These are phyloP conservation scores for Drosophila ironensis DNA, from an alignment of 1,140 invertebrate species.

Conservation along the genomic window DNA sequence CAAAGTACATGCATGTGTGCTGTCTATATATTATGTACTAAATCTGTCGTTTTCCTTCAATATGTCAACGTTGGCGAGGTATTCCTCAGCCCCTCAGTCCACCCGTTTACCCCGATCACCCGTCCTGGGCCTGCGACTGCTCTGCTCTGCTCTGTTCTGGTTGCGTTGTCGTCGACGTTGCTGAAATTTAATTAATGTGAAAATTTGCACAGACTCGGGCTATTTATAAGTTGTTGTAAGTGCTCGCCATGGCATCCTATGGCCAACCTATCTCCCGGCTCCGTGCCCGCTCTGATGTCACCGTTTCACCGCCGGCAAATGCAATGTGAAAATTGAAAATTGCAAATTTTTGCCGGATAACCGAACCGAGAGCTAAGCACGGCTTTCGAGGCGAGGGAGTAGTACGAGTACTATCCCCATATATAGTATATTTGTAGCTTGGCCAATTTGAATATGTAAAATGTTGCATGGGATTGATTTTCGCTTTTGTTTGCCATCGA, in stretches of 20 bases:
- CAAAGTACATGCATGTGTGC: conserved; percentile 29
- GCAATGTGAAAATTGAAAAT: conserved; percentile 43
- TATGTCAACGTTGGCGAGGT: conserved; percentile 70
- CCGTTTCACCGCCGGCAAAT: conserved; percentile 9
- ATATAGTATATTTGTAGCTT: conserved; percentile 6
- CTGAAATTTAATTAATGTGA: conserved; percentile 81
- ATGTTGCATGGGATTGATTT: conserved; percentile 45
- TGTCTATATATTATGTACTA: conserved; percentile 74
- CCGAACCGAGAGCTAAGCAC: conserved; percentile 12
- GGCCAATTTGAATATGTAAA: conserved; percentile 46
- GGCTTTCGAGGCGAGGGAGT: not conserved
- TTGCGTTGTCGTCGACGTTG: conserved; percentile 54
- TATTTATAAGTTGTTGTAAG: conserved; percentile 80
- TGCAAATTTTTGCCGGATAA: conserved; percentile 29
- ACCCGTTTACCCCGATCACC: not conserved
- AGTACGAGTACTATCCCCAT: not conserved
- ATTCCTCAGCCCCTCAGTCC: not conserved
- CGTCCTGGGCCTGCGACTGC: not conserved
- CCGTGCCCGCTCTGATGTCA: not conserved
- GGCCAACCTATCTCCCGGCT: conserved; percentile 5
- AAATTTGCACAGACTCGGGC: conserved; percentile 80
- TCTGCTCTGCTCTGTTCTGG: conserved; percentile 21
- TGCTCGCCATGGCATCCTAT: conserved; percentile 58
- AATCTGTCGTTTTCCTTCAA: conserved; percentile 81
- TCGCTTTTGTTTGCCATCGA: conserved; percentile 34